These are phyloP conservation scores for Drosophila dunni DNA, from an alignment of 1,140 invertebrate genomes.

Conservation along the genomic window DNA sequence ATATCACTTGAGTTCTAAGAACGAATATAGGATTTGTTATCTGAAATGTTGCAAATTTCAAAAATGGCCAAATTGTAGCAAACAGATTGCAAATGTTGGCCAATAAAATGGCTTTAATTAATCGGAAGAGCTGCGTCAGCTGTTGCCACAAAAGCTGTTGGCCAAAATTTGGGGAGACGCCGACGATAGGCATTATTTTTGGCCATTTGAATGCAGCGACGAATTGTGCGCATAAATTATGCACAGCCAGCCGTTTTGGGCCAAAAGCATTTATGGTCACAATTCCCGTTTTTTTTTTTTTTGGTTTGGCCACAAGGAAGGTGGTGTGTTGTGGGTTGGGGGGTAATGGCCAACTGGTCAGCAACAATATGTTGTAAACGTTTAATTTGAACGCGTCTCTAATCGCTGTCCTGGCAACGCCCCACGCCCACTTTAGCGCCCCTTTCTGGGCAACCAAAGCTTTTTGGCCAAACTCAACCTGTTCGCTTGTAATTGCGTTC, in stretches of 20 bases:
- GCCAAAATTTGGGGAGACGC: constrained; percentile 10
- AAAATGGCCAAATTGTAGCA: not conserved
- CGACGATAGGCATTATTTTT: not conserved
- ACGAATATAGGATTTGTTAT: not conserved
- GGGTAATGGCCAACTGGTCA: constrained; percentile 44
- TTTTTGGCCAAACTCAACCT: constrained; percentile 23
- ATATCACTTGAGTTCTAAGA: no score
- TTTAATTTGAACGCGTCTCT: constrained; percentile 77
- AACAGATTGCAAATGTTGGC: constrained; percentile 4
- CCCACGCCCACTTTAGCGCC: not conserved
- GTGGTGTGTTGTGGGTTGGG: not conserved
- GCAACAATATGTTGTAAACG: constrained; percentile 79
- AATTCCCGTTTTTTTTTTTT: constrained; percentile 27
- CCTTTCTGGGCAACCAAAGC: no score
- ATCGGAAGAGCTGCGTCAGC: constrained; percentile 62
- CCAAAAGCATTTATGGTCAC: constrained; percentile 61
- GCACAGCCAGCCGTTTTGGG: constrained; percentile 66
- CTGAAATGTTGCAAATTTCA: not conserved
- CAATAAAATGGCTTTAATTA: constrained; percentile 59
- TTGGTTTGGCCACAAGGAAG: constrained; percentile 36
- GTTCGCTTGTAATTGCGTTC: constrained; percentile 72
- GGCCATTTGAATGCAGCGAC: constrained; percentile 68
- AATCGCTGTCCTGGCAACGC: constrained; percentile 78
- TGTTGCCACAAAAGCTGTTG: constrained; percentile 46
- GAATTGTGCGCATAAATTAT: constrained; percentile 82